Percentiles rank a stretch among this genome's conserved stretches.
Conservation (phyloP, 2,113 vertebrate species). For the Oncorhynchus gorbuscha region DNA sequence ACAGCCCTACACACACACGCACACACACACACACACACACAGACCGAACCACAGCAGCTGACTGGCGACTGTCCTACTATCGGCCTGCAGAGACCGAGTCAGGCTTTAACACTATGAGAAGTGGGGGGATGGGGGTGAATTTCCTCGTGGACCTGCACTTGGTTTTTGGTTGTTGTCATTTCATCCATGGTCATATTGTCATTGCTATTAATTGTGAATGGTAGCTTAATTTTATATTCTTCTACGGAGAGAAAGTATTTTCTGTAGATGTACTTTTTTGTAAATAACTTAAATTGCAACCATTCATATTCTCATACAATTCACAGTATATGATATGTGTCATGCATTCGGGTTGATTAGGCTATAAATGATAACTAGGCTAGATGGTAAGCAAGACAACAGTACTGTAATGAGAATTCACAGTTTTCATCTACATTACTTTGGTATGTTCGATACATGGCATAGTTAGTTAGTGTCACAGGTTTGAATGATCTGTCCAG, state of each 20-base stretch:
- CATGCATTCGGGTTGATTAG: too few relatives aligned
- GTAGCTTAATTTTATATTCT: too few relatives aligned
- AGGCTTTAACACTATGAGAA: neutral
- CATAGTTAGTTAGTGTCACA: neutral
- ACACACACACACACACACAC: conserved; percentile 21
- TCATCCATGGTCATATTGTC: neutral
- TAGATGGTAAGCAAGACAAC: too few relatives aligned
- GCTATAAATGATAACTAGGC: too few relatives aligned
- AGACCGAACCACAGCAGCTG: conserved; percentile 34
- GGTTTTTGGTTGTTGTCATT: neutral
- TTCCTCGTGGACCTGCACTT: neutral
- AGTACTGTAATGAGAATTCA: too few relatives aligned
- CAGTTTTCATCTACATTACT: too few relatives aligned
- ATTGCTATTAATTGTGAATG: neutral
- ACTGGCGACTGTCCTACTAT: conserved; percentile 18
- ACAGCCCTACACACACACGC: neutral
- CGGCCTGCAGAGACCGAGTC: neutral
- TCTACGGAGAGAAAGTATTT: too few relatives aligned
- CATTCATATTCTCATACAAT: too few relatives aligned
- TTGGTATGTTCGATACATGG: conserved; percentile 24
- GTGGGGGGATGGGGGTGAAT: neutral
- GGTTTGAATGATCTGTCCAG: conserved; percentile 9
- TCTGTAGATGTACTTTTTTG: too few relatives aligned
- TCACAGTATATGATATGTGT: too few relatives aligned
- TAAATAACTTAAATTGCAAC: too few relatives aligned